These are phyloP conservation scores for Stictonetta naevosa DNA, from an alignment of 2,113 vertebrate genomes.

Conservation along the genomic window DNA sequence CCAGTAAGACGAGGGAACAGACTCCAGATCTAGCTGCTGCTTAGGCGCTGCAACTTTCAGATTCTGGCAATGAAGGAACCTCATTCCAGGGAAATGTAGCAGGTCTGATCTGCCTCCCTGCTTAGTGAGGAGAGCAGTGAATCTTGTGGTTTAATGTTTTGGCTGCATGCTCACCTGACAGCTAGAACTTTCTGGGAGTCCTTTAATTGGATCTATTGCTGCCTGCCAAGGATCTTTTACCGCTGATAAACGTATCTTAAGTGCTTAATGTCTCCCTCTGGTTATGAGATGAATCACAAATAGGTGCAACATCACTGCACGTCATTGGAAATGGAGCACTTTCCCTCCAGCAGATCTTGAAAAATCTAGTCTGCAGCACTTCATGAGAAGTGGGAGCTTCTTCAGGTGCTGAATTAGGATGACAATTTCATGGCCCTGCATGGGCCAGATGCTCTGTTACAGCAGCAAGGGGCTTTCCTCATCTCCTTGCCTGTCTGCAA, in stretches of 20 bases:
- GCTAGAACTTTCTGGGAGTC: neutral
- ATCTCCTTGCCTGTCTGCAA: neutral
- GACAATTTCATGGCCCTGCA: rapidly evolving
- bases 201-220: neutral
- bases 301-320: neutral
- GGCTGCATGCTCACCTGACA: rapidly evolving
- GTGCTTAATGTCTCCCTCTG: neutral
- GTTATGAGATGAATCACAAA: neutral
- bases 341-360: neutral
- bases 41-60: neutral
- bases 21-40: neutral
- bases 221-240: neutral
- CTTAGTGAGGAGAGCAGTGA: neutral
- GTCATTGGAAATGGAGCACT: neutral
- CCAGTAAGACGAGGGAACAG: neutral
- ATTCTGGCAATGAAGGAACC: neutral
- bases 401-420: neutral
- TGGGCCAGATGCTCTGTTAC: neutral
- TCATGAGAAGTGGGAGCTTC: neutral
- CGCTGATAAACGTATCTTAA: neutral
- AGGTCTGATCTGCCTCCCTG: neutral
- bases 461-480: neutral
- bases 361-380: neutral
- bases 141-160: neutral
- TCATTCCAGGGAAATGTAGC: neutral